Percentiles rank a stretch among this genome's conserved stretches.
phyloP scores from a whole-genome alignment of 2,113 vertebrate species.

The Cygnus buccinator region DNA sequence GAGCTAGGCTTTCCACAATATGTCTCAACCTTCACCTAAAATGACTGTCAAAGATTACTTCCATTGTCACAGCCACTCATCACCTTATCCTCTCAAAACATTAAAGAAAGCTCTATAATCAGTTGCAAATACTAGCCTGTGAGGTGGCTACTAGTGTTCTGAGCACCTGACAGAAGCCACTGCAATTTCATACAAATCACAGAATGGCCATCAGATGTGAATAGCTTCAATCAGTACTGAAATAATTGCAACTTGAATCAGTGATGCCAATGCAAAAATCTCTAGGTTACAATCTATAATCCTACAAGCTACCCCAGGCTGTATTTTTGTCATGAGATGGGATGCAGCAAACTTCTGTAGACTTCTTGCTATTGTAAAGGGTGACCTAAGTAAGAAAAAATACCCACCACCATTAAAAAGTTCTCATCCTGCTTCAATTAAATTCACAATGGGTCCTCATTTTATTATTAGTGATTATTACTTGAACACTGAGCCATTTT shows the following conservation, averaged over 20 bases:
- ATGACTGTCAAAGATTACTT: neutral
- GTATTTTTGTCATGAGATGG: neutral
- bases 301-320: neutral
- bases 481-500: neutral
- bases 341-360: neutral
- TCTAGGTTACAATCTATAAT: neutral
- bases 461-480: neutral
- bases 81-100: neutral
- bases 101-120: neutral
- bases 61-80: neutral
- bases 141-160: neutral
- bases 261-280: neutral
- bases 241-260: neutral
- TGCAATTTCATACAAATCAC: neutral
- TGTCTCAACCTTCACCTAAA: neutral
- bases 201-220: neutral
- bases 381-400: neutral
- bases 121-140: neutral
- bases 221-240: neutral
- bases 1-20: neutral
- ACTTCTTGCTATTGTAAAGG: neutral
- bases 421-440: neutral
- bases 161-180: neutral
- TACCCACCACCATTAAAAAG: neutral
- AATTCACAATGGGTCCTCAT: neutral